These are phyloP conservation scores for Epizoanthus fatuus DNA, from an alignment of 92 coral and sea anemone genomes.

Conservation along the genomic window DNA sequence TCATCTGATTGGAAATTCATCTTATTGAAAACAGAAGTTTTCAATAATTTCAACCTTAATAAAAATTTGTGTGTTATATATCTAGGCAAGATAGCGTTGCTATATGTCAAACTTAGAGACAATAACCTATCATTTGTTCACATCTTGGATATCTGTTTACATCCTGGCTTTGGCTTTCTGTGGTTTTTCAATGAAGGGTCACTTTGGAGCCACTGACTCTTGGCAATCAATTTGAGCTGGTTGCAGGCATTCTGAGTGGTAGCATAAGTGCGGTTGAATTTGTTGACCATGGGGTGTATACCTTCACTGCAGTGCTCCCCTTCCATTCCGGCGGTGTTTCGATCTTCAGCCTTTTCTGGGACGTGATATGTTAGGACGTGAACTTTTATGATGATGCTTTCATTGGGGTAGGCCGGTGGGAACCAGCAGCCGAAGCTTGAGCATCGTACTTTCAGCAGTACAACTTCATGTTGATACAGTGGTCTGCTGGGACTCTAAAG, in stretches of 20 bases:
- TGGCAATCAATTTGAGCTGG: conserved; percentile 23
- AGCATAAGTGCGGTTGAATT: conserved; percentile 16
- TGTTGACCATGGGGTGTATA: conserved; percentile 40
- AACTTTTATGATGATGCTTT: background rate
- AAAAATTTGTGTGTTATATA: no score
- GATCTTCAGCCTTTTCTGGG: background rate
- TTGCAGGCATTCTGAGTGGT: background rate
- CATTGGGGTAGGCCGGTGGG: background rate
- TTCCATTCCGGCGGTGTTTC: conserved; percentile 41
- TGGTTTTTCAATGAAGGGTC: no score
- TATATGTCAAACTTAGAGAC: no score
- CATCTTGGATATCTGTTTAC: no score
- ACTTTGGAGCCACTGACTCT: background rate
- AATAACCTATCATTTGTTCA: no score
- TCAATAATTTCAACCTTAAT: no score
- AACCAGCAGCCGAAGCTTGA: conserved; percentile 3
- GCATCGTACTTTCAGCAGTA: background rate
- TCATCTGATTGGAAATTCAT: no score
- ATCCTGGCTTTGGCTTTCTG: no score
- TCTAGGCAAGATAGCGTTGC: no score
- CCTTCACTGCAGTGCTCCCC: conserved; percentile 35
- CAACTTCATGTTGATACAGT: background rate
- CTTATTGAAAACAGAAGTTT: no score
- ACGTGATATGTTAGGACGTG: conserved; percentile 10
- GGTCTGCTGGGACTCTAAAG: background rate